Evolutionary conservation across 2,797 vertebrate genomes (phyloP).

Genomic region (Muraenolepis orangiensis): DNA sequence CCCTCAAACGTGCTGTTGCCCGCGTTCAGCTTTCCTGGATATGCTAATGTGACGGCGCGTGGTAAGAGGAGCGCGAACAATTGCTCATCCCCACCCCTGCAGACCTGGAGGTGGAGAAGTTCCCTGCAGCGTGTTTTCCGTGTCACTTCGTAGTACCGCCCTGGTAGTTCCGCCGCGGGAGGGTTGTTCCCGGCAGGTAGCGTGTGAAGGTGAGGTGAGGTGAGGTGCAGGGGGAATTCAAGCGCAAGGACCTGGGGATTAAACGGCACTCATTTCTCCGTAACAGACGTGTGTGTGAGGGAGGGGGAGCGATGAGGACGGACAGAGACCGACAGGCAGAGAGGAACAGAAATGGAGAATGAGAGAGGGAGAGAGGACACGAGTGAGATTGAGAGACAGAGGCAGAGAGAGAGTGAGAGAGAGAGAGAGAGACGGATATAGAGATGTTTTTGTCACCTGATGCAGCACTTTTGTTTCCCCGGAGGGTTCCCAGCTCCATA

Average conservation of each 20-base stretch:
- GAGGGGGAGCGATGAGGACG: constrained; percentile 26
- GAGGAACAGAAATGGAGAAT: not conserved
- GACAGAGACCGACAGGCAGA: not conserved
- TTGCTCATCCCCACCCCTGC: constrained; percentile 58
- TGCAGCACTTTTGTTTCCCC: not conserved
- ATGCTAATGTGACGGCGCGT: constrained; percentile 59
- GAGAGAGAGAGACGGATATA: not conserved
- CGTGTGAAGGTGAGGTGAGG: not conserved
- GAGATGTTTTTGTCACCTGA: no score
- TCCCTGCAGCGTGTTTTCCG: constrained; percentile 29
- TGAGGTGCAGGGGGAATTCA: not conserved
- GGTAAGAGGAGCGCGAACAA: constrained; percentile 59
- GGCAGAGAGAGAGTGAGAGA: not conserved
- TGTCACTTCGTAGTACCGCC: constrained; percentile 34
- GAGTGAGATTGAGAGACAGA: not conserved
- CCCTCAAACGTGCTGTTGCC: constrained; percentile 58
- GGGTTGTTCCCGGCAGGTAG: not conserved
- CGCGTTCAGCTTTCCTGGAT: constrained; percentile 64
- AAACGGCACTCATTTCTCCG: constrained; percentile 34
- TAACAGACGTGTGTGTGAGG: constrained; percentile 32
- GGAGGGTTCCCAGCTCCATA: not conserved
- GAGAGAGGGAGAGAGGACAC: not conserved
- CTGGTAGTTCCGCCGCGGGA: no score
- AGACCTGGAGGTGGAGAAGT: constrained; percentile 41
- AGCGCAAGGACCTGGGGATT: constrained; percentile 37